Base-by-base conservation (phyloP, 2,888 invertebrate species). In the Dascillus cervinus region DNA sequence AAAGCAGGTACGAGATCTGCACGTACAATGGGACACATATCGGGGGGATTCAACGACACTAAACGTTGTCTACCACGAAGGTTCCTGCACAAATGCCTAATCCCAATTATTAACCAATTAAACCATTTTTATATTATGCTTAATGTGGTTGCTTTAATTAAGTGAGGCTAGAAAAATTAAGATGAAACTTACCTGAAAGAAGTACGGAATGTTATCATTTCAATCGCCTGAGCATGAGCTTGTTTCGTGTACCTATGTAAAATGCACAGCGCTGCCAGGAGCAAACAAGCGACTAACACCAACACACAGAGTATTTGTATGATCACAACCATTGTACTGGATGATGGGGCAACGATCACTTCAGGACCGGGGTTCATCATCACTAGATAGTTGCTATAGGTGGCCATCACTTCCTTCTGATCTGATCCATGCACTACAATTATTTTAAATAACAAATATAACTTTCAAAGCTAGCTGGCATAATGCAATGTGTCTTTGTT, bases 11-110 rank as follows among this genome's bases (percentile, higher is more conserved):
- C 74, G 3, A 92, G 69, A 26, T 87, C 83, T 2, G 73, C 70
- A 50, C 77, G 79, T 1, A 79, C 69, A 49, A 91, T 81, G 0
- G 91, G 87, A 15, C 84, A 81, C 69, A 87, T 77, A 58, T 87
- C 86, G 1, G 88, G 84, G 2, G 87, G 85, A 49, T 79, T 79
- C 1, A 79, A 71, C 9, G 71, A 64, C 46, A 75, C 67, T 46
- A 74, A 63, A 50, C 73, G 66, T 60, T 77, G 77, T 52, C 72
- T 73, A 41, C 72, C 84, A 38, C 82, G 72, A 11, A 82, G 65
- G 53, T 78, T 78, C 50, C 81, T 73, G 56, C 77, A 80, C 31
- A 37, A 40, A 40, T 26, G 40, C 31, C 40, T 40, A 40, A 34
- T 37, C 31, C 40, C 33, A 36, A 39, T 39, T 39, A 39, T 35